Base-by-base conservation (phyloP, 2,113 vertebrate species). In the Seriola dumerili region DNA sequence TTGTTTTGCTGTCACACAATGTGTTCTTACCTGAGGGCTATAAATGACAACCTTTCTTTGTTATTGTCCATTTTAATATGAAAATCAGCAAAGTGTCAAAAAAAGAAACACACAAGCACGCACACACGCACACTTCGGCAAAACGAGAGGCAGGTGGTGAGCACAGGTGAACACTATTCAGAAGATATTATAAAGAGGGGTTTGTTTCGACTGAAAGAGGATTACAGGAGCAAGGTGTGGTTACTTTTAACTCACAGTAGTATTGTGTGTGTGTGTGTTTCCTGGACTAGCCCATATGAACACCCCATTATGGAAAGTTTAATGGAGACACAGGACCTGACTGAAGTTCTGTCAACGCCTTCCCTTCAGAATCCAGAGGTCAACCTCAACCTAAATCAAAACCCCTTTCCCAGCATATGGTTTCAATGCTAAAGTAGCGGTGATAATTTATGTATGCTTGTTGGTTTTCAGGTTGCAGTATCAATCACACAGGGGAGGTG, bases 211-310 rank as follows among this genome's bases (percentile, higher is more conserved):
- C 70, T 87, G 73, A 89, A 87, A 86, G 65, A 90, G 83, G 87
- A 89, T 88, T 87, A 88, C 61, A 79, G 74, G 59, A 86, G 62
- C 57, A 91, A 94, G 92, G 92, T 92, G 91, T 92, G 93, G 89
- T 69, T 89, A 55, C 50, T 76, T 83, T 86, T 67, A 89, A 80
- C 69, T 85, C 70, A 85, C 55, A 72, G 67, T 34, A 36, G 77
- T 71, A 77, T 38, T 91, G 81, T 81, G 78, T 89, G 61, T 40
- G 57, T 63, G 55, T 78, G 61, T 40, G 46, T 54, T 17, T 63
- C 16, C 14, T 61, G 78, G 8, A 65, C 29, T 68, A 57, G 16
- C 72, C 48, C 64, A 80, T 58, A 65, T 69, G 50, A 82, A 84
- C 61, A 76, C 40, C 46, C 55, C 69, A 73, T 85, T 83, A 76